Conservation (phyloP, 2,888 invertebrate species). For the Agriopis aurantiaria region DNA sequence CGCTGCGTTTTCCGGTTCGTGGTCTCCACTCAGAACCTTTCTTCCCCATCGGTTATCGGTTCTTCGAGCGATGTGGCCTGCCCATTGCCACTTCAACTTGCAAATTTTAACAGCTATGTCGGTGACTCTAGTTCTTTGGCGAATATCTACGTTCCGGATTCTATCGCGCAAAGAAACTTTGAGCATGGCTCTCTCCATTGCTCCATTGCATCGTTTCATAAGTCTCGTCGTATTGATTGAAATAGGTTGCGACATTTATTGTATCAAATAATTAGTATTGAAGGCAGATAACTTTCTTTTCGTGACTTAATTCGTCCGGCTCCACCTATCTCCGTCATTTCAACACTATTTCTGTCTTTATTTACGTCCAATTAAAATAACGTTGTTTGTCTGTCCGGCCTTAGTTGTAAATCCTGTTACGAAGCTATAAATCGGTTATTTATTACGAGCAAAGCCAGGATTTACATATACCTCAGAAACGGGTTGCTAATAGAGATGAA, state of each 20-base stretch:
- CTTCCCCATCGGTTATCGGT: too few relatives aligned
- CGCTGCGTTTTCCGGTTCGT: too few relatives aligned
- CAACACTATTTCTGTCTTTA: slow-evolving; percentile 23
- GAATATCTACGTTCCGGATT: too few relatives aligned
- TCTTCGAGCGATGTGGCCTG: too few relatives aligned
- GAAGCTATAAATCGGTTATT: slow-evolving; percentile 26
- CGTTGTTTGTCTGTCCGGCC: slow-evolving; percentile 21
- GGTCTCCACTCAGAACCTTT: too few relatives aligned
- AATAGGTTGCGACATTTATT: not conserved
- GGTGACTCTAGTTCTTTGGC: too few relatives aligned
- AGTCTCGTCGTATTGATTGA: too few relatives aligned
- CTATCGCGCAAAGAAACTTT: too few relatives aligned
- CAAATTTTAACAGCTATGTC: too few relatives aligned
- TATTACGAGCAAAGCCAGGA: slow-evolving; percentile 26
- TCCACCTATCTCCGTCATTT: slow-evolving; percentile 15
- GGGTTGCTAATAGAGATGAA: slow-evolving; percentile 17
- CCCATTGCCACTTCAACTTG: too few relatives aligned
- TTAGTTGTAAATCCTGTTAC: slow-evolving; percentile 31
- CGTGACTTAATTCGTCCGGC: not conserved
- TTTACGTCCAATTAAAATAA: slow-evolving; percentile 32
- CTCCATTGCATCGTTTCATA: too few relatives aligned
- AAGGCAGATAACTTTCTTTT: not conserved
- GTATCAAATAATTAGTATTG: not conserved
- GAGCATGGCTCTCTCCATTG: too few relatives aligned
- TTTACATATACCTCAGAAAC: slow-evolving; percentile 23